Evolutionary conservation across 2,797 vertebrate genomes (phyloP), one percentile per base, ranked within the genome.

Genomic region (Channa striata): DNA sequence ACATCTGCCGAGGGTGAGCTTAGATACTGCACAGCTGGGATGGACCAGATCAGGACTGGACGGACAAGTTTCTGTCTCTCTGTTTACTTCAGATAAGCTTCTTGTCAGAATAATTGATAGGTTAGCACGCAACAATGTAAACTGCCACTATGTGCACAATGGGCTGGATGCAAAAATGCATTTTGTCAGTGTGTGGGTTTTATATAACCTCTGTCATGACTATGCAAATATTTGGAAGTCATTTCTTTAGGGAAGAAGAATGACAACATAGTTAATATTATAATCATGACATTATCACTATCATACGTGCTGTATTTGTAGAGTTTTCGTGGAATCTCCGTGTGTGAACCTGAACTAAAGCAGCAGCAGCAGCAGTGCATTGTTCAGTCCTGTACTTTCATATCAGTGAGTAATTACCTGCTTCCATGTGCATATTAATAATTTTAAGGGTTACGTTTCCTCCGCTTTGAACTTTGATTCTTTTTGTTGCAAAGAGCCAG

Each of bases 1-100:
- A 64, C 60, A 46, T 65, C 46, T 56, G 42, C 57, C 53, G 69
- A 59, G 73, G 73, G 65, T 72, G 76, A 73, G 63, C 46, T 37
- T 16, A 10, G 44, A 68, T 57, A 3, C 25, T 30, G 25, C 25
- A 30, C 51, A 49, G 40, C 44, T 46, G 52, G 12, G 49, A 61
- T 43, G 67, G 59, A 66, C 33, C 11, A 11, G 23, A 21, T 30
- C 48, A 51, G 11, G 36, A 12, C 36, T 42, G 68, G 40, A 21
- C 58, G 20, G 6, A 25, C 16, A 8, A 0, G 12, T 10, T 44
- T 53, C 11, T 53, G 2, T 30, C 51, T 23, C 21, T 23, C 3
- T 17, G 30, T 56, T 49, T 65, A 3, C 23, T 64, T 42, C 16
- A 44, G 13, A 34, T 19, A 10, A 25, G 53, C 34, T 39, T 10